These are phyloP conservation scores for Oligia fasciuncula DNA, from an alignment of 2,888 invertebrate genomes.

Conservation along the genomic window DNA sequence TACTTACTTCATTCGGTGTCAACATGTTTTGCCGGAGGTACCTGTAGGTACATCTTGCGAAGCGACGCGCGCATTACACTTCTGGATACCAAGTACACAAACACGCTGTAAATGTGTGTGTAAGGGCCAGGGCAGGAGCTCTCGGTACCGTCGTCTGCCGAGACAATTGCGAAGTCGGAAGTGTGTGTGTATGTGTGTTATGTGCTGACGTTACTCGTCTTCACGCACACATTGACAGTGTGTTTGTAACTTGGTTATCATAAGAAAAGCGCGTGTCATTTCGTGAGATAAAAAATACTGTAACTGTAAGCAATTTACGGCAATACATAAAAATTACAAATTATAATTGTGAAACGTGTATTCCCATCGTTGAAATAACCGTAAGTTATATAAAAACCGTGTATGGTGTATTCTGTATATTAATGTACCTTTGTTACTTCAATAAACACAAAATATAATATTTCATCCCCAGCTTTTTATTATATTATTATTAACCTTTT, in stretches of 20 bases:
- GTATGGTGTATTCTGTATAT: constrained; percentile 2
- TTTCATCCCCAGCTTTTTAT: neutral
- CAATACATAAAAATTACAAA: neutral
- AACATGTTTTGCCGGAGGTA: neutral
- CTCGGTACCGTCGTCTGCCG: neutral
- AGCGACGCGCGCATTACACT: too few relatives aligned
- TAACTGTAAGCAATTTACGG: neutral
- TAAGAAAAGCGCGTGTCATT: neutral
- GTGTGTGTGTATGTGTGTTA: neutral
- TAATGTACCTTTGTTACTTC: neutral
- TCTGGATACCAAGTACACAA: neutral
- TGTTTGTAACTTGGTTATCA: neutral
- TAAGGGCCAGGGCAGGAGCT: too few relatives aligned
- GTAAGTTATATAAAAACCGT: neutral
- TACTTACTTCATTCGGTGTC: neutral
- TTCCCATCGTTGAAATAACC: neutral
- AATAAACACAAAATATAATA: constrained; percentile 11
- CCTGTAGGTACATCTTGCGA: too few relatives aligned
- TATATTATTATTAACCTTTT: neutral
- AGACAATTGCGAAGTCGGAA: neutral
- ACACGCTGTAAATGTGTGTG: neutral
- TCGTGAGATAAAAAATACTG: neutral
- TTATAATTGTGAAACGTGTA: neutral
- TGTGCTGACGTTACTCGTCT: too few relatives aligned
- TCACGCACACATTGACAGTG: neutral